Evolutionary conservation across 2,888 invertebrate genomes (phyloP), one percentile per base, ranked within the genome.

Genomic region (Sthenelais limicola): DNA sequence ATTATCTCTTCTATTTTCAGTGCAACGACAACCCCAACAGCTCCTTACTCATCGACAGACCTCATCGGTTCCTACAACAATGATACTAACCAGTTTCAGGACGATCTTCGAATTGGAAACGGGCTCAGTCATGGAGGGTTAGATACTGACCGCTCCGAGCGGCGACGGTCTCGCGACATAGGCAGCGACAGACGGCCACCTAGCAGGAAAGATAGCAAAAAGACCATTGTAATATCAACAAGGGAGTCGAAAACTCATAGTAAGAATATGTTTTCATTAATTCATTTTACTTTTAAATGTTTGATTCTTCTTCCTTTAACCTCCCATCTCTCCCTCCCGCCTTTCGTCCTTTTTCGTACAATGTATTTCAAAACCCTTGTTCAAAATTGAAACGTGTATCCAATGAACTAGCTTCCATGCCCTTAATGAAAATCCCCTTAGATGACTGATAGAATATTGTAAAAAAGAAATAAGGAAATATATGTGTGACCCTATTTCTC

Each of bases 51-150:
- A 12, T 30, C 66, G 1, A 28, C 62, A 4, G 72, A 72, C 26
- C 62, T 72, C 3, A 47, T 72, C 3, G 72, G 66, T 35, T 66
- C 72, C 32, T 72, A 72, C 66, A 72, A 72, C 51, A 72, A 72
- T 72, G 72, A 72, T 49, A 35, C 49, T 15, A 71, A 26, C 43
- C 38, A 54, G 71, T 62, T 58, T 24, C 30, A 35, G 3, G 67
- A 67, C n/a, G 48, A 67, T 32, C 30, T 67, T 47, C 67, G 43
- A 28, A 28, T 48, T 43, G 18, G 26, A 15, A 24, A 43, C 38
- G 28, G 30, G 7, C 24, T 21, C 18, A 24, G 51, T n/a, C 62
- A 62, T 62, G 32, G 28, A 24, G 30, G 9, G 5, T 7, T 48
- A 28, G 67, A 67, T 9, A 47, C 28, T n/a, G 67, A 48, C 18